Evolutionary conservation across 2,113 vertebrate species (phyloP), one percentile per base, ranked within the genome.

Genomic region (Rhineura floridana): DNA sequence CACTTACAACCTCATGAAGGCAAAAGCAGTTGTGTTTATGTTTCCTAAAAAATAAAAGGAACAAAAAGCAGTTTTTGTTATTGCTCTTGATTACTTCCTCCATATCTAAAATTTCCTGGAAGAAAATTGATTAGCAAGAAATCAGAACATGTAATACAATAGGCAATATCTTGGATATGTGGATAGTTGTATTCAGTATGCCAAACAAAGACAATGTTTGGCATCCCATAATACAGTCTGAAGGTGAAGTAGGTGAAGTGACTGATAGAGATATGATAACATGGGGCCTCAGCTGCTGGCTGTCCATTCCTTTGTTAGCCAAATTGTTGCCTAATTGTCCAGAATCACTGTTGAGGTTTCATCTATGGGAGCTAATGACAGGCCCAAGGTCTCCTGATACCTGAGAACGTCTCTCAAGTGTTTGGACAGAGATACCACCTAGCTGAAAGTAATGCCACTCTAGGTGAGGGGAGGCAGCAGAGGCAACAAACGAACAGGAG

Each of bases 21-120:
- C 99, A 99, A 98, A 98, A 99, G 97, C 99, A 99, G 96, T 98
- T 99, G 97, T 99, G 98, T 96, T 99, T 99, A 97, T 99, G 98
- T 96, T 99, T 99, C 97, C 98, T 99, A 97, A 96, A 95, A 72
- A 12, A 2, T 0, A n/a, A 90, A 90, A 72, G 70, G 21, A 72
- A 59, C 75, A 90, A 91, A 90, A 91, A 50, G 0, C 69, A 75
- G 90, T 78, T 36, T 73, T 76, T 83, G 83, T 55, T 70, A 93
- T 46, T 86, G n/a, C 52, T 73, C 79, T 23, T 36, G 65, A n/a
- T 88, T 21, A n/a, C 0, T 0, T 42, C 73, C 83, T 28, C 23
- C 1, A 62, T 55, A 84, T 85, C 91, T 81, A 90, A 70, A 48
- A 79, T 19, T 75, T n/a, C 86, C 42, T 25, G 73, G 67, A 83